Evolutionary conservation across 2,797 vertebrate genomes (phyloP).

Genomic region (Buphagus erythrorhynchus): DNA sequence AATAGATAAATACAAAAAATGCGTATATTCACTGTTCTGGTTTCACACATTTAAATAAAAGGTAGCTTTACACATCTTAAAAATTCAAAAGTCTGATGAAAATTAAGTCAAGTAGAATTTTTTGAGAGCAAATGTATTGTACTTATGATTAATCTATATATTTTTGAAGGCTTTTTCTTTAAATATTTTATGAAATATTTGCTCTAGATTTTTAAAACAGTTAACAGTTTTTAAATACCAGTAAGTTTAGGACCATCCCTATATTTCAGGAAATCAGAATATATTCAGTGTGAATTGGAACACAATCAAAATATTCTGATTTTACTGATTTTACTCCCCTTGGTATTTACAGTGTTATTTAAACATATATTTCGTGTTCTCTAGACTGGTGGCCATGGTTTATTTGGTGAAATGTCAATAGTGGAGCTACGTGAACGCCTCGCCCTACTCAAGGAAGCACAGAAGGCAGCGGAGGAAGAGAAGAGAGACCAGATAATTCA

Average conservation of each 20-base stretch:
- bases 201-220: not conserved
- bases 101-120: not conserved
- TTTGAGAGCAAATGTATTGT: not conserved
- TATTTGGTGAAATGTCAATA: slow-evolving; percentile 92
- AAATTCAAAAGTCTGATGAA: not conserved
- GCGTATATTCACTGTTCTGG: not conserved
- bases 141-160: not conserved
- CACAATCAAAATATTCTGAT: not conserved
- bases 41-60: not conserved
- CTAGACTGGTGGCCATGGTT: slow-evolving; percentile 84
- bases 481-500: slow-evolving; percentile 83
- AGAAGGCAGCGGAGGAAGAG: slow-evolving; percentile 79
- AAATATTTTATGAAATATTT: not conserved
- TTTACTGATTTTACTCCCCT: not conserved
- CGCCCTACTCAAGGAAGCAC: slow-evolving; percentile 78
- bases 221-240: not conserved
- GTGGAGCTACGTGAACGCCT: slow-evolving; percentile 88
- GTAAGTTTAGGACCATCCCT: not conserved
- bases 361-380: not conserved
- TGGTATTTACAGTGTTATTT: slow-evolving; percentile 47
- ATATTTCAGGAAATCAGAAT: not conserved
- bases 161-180: not conserved
- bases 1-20: not conserved
- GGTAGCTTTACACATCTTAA: not conserved
- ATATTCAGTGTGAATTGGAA: not conserved